Evolutionary conservation across 2,113 vertebrate species (phyloP), one percentile per base, ranked within the genome.

Genomic region (Eidolon helvum): DNA sequence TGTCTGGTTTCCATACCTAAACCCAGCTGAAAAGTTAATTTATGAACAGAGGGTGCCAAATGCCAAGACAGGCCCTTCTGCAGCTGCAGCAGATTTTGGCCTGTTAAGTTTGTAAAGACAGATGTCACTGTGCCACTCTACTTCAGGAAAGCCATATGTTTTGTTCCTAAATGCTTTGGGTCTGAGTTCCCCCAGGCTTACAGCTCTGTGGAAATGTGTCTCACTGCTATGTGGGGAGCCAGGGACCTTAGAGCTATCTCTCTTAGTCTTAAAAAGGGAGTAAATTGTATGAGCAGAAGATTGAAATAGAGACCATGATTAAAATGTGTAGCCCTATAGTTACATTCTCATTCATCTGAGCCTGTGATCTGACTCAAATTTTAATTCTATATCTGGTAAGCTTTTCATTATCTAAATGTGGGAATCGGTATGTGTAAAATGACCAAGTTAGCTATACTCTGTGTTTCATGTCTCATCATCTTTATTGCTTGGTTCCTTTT

Each of bases 71-170:
- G 55, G 40, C 75, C 35, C 2, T 21, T 69, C 16, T 38, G 93
- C 88, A 97, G 93, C 69, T 94, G 38, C n/a, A 40, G 66, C 55
- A 69, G 72, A 95, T 69, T 66, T 72, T 5, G 79, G 91, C 24
- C 79, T 43, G 82, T 61, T 91, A 71, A 45, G 35, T 94, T 71
- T 96, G 59, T 75, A 92, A 94, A 95, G 95, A 94, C 78, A 94
- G 82, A 43, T 61, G 93, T 38, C 88, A 75, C 69, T 19, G 57
- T 59, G 55, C 77, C 89, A 55, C 35, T 61, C 24, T 43, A 66
- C 87, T 96, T 77, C 33, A 7, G 53, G 28, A 66, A 88, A 72
- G 66, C 96, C 88, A 12, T 85, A 68, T 94, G 92, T 71, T 83
- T 75, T 84, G 5, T 50, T 65, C 24, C 18, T 22, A 2, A 79